phyloP scores from a whole-genome alignment of 2,797 vertebrate species.

The Mormyrops boulengeri region DNA sequence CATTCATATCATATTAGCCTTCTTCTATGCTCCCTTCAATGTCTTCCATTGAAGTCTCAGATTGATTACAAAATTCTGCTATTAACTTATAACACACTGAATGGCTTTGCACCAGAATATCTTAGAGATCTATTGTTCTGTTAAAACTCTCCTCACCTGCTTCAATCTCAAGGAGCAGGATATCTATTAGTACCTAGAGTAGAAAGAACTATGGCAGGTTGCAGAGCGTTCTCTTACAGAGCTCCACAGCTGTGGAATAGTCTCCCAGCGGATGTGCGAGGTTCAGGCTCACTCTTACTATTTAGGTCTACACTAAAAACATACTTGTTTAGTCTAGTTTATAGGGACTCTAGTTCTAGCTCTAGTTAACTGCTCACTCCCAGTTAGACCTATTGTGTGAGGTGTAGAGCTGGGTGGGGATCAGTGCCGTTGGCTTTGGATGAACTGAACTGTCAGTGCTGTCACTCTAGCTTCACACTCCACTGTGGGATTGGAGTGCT shows the following conservation, averaged over 20 bases:
- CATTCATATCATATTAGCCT: neutral
- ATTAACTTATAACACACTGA: neutral
- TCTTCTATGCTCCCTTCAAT: neutral
- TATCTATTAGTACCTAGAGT: neutral
- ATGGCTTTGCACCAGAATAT: neutral
- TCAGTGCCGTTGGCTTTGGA: too few species aligned
- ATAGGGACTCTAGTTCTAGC: neutral
- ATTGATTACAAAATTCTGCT: neutral
- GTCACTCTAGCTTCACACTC: neutral
- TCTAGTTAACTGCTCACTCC: neutral
- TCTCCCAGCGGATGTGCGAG: neutral
- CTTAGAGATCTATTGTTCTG: neutral
- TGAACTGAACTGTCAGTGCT: neutral
- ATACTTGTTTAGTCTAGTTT: neutral
- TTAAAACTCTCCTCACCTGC: neutral
- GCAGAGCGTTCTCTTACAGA: neutral
- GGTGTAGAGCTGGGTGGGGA: too few species aligned
- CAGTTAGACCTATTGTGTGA: too few species aligned
- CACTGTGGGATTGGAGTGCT: neutral
- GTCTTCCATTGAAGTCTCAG: neutral
- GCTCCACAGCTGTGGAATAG: neutral
- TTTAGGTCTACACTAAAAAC: neutral
- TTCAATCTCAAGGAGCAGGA: neutral
- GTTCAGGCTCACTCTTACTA: neutral
- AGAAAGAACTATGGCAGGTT: neutral